These are phyloP conservation scores for Sinocyclocheilus grahami DNA, from an alignment of 2,113 vertebrate species.

Conservation along the genomic window DNA sequence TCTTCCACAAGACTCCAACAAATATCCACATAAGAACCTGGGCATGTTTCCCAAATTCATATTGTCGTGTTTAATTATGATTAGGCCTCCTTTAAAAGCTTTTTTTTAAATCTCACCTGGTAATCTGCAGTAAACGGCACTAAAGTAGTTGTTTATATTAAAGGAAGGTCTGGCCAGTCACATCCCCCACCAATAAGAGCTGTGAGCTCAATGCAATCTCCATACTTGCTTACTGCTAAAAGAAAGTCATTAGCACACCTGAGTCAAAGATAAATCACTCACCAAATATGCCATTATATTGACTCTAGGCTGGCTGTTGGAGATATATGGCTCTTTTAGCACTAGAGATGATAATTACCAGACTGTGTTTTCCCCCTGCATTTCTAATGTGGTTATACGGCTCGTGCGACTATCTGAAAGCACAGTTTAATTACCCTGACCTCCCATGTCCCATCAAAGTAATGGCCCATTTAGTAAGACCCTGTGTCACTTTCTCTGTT, in stretches of 20 bases:
- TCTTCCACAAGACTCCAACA: not conserved
- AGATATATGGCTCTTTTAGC: not conserved
- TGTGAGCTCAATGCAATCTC: not conserved
- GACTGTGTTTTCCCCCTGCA: not conserved
- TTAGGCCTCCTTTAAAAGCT: not conserved
- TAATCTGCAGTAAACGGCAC: not conserved
- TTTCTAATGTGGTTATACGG: constrained; percentile 4
- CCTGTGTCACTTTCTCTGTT: not conserved
- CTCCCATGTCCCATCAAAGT: not conserved
- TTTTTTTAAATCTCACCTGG: not conserved
- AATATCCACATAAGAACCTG: not conserved
- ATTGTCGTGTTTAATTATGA: not conserved
- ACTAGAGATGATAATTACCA: not conserved
- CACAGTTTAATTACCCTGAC: constrained; percentile 21
- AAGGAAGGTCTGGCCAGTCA: not conserved
- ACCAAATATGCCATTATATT: constrained; percentile 1
- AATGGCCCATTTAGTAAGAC: constrained; percentile 13
- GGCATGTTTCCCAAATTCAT: not conserved
- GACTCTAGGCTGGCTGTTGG: not conserved
- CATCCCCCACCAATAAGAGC: not conserved
- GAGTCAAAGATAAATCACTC: constrained; percentile 1
- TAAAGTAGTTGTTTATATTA: not conserved
- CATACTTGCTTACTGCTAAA: not conserved
- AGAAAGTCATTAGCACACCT: constrained; percentile 29
- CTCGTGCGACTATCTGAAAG: not conserved